A percentile compares a stretch with the other conserved stretches of the same genome.
Conservation (phyloP, 2,797 vertebrate species). For the Rhodeus uyekii region DNA sequence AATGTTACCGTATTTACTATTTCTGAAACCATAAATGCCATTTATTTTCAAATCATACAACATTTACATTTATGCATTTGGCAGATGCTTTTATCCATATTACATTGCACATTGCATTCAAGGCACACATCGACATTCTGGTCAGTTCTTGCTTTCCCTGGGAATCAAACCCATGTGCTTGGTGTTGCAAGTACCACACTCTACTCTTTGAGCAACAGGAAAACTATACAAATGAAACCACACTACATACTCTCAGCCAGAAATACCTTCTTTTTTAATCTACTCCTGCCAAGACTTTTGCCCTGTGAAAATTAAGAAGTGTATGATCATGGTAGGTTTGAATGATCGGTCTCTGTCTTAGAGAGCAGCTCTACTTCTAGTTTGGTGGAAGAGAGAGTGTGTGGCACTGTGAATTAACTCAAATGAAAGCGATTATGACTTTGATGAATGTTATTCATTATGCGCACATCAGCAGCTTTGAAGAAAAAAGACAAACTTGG, state of each 20-base stretch:
- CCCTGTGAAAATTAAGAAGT: not conserved
- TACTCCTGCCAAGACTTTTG: not conserved
- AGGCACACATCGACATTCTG: too few species aligned
- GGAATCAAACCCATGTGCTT: too few species aligned
- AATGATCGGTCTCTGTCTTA: constrained; percentile 20
- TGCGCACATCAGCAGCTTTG: constrained; percentile 64
- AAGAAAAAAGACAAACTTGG: constrained; percentile 58
- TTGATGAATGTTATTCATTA: constrained; percentile 81
- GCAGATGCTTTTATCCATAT: too few species aligned
- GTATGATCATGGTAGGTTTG: not conserved
- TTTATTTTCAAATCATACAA: not conserved
- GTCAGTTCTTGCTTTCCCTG: too few species aligned
- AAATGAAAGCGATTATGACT: constrained; percentile 76
- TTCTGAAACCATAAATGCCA: not conserved
- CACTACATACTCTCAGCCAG: not conserved
- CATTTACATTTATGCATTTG: too few species aligned
- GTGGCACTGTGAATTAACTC: constrained; percentile 63
- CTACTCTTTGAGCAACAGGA: too few species aligned
- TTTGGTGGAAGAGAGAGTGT: constrained; percentile 55
- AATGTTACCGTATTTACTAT: not conserved
- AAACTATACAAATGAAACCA: too few species aligned
- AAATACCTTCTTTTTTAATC: not conserved
- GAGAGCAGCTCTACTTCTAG: constrained; percentile 54
- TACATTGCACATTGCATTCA: too few species aligned
- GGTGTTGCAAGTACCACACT: too few species aligned